Percentiles rank a stretch among this genome's conserved stretches.
Evolutionary conservation across 1,140 invertebrate species (phyloP).

Genomic region (Polyergus mexicanus): DNA sequence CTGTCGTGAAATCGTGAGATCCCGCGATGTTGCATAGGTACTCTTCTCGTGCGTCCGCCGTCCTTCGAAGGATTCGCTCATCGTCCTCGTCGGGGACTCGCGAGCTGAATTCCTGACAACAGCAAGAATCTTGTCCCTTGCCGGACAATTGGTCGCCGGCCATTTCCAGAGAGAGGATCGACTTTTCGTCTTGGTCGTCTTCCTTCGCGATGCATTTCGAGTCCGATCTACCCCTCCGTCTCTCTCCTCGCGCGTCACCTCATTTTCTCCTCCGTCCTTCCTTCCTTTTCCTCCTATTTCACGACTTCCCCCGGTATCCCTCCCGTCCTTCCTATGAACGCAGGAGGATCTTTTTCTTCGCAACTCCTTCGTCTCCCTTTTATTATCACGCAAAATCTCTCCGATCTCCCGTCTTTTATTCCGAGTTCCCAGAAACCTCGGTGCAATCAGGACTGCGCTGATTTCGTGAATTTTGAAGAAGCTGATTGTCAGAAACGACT

Average conservation of each 20-base stretch:
- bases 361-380: constrained; percentile 52
- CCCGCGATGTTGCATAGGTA: constrained; percentile 40
- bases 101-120: constrained; percentile 78
- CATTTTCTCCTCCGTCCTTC: constrained; percentile 55
- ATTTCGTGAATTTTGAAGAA: constrained; percentile 34
- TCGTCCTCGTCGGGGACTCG: constrained; percentile 54
- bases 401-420: constrained; percentile 68
- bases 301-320: constrained; percentile 40
- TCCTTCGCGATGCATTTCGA: constrained; percentile 66
- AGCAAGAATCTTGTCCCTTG: constrained; percentile 77
- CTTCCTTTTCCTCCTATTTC: constrained; percentile 19
- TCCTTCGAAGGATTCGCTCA: constrained; percentile 70
- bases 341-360: constrained; percentile 51
- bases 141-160: constrained; percentile 76
- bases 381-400: constrained; percentile 65
- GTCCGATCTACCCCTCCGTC: constrained; percentile 40
- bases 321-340: constrained; percentile 26
- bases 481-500: background rate
- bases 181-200: constrained; percentile 71
- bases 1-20: constrained; percentile 42
- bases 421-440: constrained; percentile 67
- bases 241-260: background rate
- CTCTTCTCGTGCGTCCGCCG: constrained; percentile 44
- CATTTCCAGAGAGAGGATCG: constrained; percentile 76
- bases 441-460: constrained; percentile 6